phyloP scores from a whole-genome alignment of 2,888 invertebrate species.

The Arrhopalites spinosus region DNA sequence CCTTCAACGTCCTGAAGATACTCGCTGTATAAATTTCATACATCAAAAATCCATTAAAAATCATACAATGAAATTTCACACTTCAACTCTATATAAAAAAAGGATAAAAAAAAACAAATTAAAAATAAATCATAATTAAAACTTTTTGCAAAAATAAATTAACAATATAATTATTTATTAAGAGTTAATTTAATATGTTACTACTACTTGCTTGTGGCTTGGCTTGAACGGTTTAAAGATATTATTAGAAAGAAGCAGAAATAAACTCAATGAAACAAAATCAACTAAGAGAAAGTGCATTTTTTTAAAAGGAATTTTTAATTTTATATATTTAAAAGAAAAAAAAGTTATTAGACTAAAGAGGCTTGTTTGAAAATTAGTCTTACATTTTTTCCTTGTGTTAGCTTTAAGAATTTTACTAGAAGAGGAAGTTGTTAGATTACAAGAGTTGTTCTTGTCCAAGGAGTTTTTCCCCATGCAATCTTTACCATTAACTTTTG shows the following conservation, averaged over 20 bases:
- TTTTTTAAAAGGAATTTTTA: background rate
- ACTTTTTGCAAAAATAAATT: background rate
- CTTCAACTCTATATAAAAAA: too few species aligned
- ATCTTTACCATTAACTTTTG: slow-evolving; percentile 26
- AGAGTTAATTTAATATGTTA: background rate
- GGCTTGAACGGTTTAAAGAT: too few species aligned
- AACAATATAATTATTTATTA: background rate
- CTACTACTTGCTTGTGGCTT: background rate
- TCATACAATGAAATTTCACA: too few species aligned
- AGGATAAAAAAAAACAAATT: background rate
- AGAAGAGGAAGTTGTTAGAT: slow-evolving; percentile 20
- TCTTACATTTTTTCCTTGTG: slow-evolving; percentile 26
- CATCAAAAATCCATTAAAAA: background rate
- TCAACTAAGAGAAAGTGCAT: background rate
- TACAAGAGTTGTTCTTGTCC: slow-evolving; percentile 24
- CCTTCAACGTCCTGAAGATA: slow-evolving; percentile 56
- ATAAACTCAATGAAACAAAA: background rate
- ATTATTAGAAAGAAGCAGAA: background rate
- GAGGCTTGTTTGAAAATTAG: slow-evolving; percentile 9
- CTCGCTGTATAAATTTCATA: slow-evolving; percentile 41
- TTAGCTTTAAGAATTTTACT: slow-evolving; percentile 27
- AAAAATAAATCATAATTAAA: background rate
- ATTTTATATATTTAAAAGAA: background rate
- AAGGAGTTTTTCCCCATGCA: slow-evolving; percentile 26
- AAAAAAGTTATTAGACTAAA: too few species aligned